Percentiles rank a stretch among this genome's conserved stretches.
Conservation (phyloP, 1,140 invertebrate genomes). For the Aphidius gifuensis region DNA sequence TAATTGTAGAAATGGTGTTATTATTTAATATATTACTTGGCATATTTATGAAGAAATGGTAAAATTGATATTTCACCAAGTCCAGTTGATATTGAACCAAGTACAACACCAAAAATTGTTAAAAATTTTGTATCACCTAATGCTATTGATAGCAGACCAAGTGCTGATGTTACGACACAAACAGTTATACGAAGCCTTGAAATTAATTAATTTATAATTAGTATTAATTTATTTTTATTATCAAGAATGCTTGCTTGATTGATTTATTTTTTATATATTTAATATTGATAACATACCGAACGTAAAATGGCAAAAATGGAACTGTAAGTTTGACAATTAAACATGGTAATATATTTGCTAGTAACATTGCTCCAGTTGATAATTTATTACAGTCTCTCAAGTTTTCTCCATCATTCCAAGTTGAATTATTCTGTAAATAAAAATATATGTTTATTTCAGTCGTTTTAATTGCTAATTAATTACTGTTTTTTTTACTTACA, state of each 20-base stretch:
- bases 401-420: not conserved
- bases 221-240: not conserved
- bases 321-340: slow-evolving; percentile 72
- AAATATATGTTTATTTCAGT: no score
- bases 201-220: slow-evolving; percentile 18
- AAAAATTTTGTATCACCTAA: slow-evolving; percentile 60
- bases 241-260: no score
- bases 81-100: slow-evolving; percentile 72
- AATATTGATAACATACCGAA: slow-evolving; percentile 60
- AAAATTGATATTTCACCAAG: slow-evolving; percentile 79
- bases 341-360: slow-evolving; percentile 79
- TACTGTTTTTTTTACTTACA: slow-evolving; percentile 28
- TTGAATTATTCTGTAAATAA: no score
- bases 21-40: slow-evolving; percentile 58
- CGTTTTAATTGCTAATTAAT: not conserved
- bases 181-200: slow-evolving; percentile 62
- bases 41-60: slow-evolving; percentile 69
- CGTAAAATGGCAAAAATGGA: slow-evolving; percentile 70
- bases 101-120: slow-evolving; percentile 69
- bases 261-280: no score
- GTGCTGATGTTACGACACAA: slow-evolving; percentile 59
- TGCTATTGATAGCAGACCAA: slow-evolving; percentile 70
- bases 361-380: slow-evolving; percentile 78
- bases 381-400: slow-evolving; percentile 63
- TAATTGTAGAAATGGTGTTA: no score